Evolutionary conservation across 2,797 vertebrate species (phyloP).

Genomic region (Paedocypris micromegethes): DNA sequence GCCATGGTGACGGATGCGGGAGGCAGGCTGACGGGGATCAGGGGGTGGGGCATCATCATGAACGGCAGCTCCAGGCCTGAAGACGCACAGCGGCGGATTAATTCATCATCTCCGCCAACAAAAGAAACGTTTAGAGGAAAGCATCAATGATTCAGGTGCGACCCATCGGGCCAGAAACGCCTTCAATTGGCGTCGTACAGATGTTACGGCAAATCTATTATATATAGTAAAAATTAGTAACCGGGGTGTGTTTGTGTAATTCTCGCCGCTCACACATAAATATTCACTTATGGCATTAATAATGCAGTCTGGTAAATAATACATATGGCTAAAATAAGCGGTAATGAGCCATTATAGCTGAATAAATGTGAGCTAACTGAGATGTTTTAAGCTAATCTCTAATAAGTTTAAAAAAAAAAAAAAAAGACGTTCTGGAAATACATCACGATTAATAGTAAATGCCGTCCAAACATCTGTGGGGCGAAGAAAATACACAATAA

Average conservation of each 20-base stretch:
- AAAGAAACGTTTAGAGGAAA: slow-evolving; percentile 22
- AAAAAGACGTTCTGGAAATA: slow-evolving; percentile 75
- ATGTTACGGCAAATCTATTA: too few species aligned
- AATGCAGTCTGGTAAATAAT: slow-evolving; percentile 19
- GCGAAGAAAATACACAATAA: too few species aligned
- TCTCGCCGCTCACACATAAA: slow-evolving; percentile 57
- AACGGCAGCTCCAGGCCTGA: slow-evolving; percentile 97
- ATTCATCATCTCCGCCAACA: slow-evolving; percentile 46
- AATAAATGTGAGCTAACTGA: slow-evolving; percentile 66
- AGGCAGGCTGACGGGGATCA: slow-evolving; percentile 98
- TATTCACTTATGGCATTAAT: slow-evolving; percentile 59
- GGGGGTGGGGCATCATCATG: slow-evolving; percentile 99
- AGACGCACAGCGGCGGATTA: slow-evolving; percentile 43
- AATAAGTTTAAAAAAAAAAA: slow-evolving; percentile 66
- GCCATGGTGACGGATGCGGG: slow-evolving; percentile 99
- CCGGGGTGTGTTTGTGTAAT: too few species aligned
- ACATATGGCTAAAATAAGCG: slow-evolving; percentile 57
- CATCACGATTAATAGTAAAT: slow-evolving; percentile 68
- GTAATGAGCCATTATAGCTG: slow-evolving; percentile 54
- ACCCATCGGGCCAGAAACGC: slow-evolving; percentile 23
- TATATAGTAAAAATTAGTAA: too few species aligned
- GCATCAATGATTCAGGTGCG: slow-evolving; percentile 29
- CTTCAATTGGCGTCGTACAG: too few species aligned
- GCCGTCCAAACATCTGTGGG: slow-evolving; percentile 58
- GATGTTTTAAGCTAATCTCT: slow-evolving; percentile 62